Conservation (phyloP, 2,113 vertebrate species). For the Leucoraja erinaceus region DNA sequence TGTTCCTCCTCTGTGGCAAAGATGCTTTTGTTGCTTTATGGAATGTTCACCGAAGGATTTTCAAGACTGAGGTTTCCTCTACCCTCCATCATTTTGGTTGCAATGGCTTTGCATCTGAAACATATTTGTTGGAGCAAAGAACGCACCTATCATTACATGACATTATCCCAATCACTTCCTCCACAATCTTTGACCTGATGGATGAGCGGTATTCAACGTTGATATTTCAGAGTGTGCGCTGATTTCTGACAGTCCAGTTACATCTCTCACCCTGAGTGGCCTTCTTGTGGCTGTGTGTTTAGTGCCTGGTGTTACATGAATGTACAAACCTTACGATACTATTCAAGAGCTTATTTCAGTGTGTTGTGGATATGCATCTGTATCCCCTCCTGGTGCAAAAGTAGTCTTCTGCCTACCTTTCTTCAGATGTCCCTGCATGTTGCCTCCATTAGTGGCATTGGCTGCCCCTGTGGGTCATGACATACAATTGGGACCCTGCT, state of each 20-base stretch:
- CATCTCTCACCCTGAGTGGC: neutral
- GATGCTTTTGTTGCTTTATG: neutral
- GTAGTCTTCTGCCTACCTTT: neutral
- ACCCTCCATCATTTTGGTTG: neutral
- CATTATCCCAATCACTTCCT: neutral
- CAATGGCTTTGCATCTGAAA: neutral
- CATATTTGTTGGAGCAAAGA: neutral
- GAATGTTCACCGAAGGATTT: neutral
- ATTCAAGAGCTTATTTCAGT: neutral
- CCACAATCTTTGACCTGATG: neutral
- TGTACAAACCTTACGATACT: neutral
- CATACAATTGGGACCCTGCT: neutral
- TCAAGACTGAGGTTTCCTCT: neutral
- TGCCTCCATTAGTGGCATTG: neutral
- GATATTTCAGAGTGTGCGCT: neutral
- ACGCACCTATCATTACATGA: neutral
- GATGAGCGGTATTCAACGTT: neutral
- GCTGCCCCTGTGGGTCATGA: neutral
- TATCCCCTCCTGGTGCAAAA: neutral
- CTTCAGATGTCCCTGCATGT: neutral
- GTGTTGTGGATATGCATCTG: neutral
- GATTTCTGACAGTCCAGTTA: slow-evolving; percentile 1
- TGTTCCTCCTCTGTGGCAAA: neutral
- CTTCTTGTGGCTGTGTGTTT: neutral
- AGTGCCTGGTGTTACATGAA: neutral